These are phyloP conservation scores for Camponotus fellah DNA, from an alignment of 2,888 invertebrate genomes.

Conservation along the genomic window DNA sequence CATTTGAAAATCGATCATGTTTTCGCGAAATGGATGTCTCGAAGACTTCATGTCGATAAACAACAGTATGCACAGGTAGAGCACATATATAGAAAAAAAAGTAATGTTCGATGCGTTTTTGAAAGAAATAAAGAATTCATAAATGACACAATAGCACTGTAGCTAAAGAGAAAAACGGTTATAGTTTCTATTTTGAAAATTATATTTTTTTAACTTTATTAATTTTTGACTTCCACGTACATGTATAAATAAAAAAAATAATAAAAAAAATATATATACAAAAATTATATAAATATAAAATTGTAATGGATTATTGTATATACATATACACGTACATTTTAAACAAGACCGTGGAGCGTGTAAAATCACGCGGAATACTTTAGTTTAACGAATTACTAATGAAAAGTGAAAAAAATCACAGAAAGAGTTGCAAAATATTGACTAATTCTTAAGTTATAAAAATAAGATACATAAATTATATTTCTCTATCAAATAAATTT, in stretches of 20 bases:
- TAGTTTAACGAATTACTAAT: conserved; percentile 6
- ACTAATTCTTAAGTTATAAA: background rate
- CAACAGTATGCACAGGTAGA: conserved; percentile 61
- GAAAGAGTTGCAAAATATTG: background rate
- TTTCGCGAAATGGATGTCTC: conserved; percentile 51
- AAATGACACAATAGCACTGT: conserved; percentile 74
- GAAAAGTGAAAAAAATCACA: background rate
- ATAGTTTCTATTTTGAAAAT: conserved; percentile 82
- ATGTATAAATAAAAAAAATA: conserved; percentile 65
- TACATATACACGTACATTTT: conserved; percentile 58
- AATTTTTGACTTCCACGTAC: conserved; percentile 78
- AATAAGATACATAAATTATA: background rate
- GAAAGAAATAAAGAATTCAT: conserved; percentile 62
- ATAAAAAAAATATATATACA: conserved; percentile 57
- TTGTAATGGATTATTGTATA: conserved; percentile 64
- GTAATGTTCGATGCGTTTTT: conserved; percentile 73
- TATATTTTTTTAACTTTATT: conserved; percentile 81
- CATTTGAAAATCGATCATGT: background rate
- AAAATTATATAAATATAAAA: conserved; percentile 62
- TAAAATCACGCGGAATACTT: conserved; percentile 39
- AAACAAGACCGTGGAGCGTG: conserved; percentile 64
- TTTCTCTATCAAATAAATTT: conserved; percentile 3
- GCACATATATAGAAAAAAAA: conserved; percentile 49
- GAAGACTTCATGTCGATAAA: conserved; percentile 52
- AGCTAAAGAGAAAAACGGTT: conserved; percentile 77